Base-by-base conservation (phyloP, 2,888 invertebrate species). In the Cryptus viduatorius region DNA sequence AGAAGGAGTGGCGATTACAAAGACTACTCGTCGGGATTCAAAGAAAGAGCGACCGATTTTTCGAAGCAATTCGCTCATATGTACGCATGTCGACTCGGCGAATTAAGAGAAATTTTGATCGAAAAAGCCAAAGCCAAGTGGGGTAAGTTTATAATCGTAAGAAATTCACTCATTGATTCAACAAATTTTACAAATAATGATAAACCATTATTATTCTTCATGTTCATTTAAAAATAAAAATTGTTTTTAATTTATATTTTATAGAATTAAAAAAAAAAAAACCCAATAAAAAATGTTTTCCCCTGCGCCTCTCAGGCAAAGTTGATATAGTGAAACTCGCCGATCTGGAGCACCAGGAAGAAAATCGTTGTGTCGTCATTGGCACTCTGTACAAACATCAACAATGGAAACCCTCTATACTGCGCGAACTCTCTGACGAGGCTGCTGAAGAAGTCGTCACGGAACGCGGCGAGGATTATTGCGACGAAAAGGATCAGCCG, bases 301-400 rank as follows among this genome's bases (percentile, higher is more conserved):
- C n/a, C n/a, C 48, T 37, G 50, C 16, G 44, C 19, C 59, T 78
- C 83, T 4, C 64, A 91, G 89, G 65, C 56, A 83, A 89, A 68
- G 87, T 88, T 67, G 92, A 93, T 89, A 42, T 95, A 73, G 94
- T 95, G 87, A 95, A 96, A 69, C 94, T 97, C n/a, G 95, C 96
- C 82, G 96, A 96, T 90, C 91, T 98, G 8, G 96, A 96, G 89
- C 96, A 97, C 87, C 94, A 97, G 73, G 96, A 97, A 14, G 96
- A 97, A 82, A 94, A 95, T 56, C 86, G 87, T 85, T 98, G 98
- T 93, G 94, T 98, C 56, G 95, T 99, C 19, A 96, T 98, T 90
- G 99, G 99, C 16, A 99, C 98, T 0, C 93, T 99, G 12, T 99
- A 97, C 92, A 99, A 99, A 94, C 96, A 98, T 88, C 99, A 99